Conservation (phyloP, 2,888 invertebrate genomes). For the Syritta pipiens region DNA sequence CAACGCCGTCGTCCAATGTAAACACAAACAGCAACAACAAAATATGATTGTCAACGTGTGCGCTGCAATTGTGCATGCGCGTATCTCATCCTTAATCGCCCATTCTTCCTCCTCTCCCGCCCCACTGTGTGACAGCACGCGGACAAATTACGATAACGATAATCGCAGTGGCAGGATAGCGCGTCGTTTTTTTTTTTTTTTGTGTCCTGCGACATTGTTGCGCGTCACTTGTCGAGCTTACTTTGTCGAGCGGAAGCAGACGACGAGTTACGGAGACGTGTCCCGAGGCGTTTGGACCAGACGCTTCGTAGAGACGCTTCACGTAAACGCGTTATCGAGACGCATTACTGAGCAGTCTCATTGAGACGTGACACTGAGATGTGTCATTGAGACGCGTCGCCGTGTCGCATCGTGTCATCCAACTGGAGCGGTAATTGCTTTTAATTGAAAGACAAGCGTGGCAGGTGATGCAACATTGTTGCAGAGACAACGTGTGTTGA, state of each 20-base stretch:
- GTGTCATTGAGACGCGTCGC: neutral
- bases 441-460: neutral
- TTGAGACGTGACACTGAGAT: no score
- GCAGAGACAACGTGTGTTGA: no score
- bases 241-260: neutral
- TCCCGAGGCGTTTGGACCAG: no score
- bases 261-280: no score
- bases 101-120: no score
- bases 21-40: conserved; percentile 9
- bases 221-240: conserved; percentile 27
- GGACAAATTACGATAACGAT: conserved; percentile 45
- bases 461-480: neutral
- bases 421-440: neutral
- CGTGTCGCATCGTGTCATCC: neutral
- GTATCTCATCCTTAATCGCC: conserved; percentile 18
- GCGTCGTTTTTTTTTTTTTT: no score
- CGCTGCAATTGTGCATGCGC: conserved; percentile 13
- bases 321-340: no score
- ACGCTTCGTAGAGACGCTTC: no score
- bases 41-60: conserved; percentile 30
- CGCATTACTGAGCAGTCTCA: no score
- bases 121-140: conserved; percentile 15
- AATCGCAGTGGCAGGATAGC: conserved; percentile 34
- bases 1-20: conserved; percentile 20
- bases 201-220: conserved; percentile 10